Percentiles rank a stretch among this genome's conserved stretches.
Evolutionary conservation across 2,797 vertebrate genomes (phyloP).

Genomic region (Martes flavigula): DNA sequence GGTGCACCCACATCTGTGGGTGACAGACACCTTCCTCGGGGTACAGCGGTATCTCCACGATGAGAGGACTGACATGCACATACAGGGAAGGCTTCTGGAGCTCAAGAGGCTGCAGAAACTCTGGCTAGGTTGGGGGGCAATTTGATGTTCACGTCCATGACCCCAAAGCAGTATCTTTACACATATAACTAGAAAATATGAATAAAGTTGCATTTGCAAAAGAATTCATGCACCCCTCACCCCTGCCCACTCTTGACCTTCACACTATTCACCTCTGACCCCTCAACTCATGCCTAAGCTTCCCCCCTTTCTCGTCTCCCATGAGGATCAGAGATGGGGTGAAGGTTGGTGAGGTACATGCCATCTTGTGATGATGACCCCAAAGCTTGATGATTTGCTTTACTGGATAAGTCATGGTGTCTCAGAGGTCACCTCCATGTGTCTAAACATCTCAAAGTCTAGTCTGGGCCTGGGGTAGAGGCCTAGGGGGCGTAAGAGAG

Average conservation of each 20-base stretch:
- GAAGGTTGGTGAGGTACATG: not conserved
- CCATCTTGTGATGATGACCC: not conserved
- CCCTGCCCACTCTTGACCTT: not conserved
- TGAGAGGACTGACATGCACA: not conserved
- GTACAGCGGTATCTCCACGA: fast-evolving
- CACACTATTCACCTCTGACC: not conserved
- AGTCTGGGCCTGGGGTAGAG: not conserved
- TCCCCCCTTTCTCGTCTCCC: not conserved
- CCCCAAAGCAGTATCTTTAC: not conserved
- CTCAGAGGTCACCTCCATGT: not conserved
- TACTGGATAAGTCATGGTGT: not conserved
- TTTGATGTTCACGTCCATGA: not conserved
- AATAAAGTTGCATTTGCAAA: not conserved
- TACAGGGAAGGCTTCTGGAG: not conserved
- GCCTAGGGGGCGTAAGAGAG: not conserved
- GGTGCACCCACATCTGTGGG: not conserved
- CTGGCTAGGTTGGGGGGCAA: not conserved
- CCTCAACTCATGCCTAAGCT: too few relatives aligned
- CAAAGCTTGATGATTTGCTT: not conserved
- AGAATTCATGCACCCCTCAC: not conserved
- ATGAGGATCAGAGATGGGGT: not conserved
- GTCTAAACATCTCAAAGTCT: not conserved
- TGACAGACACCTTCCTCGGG: not conserved
- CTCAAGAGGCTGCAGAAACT: not conserved
- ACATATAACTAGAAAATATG: not conserved